Percentiles rank a stretch among this genome's conserved stretches.
Evolutionary conservation across 2,113 vertebrate genomes (phyloP).

Genomic region (Oreochromis tanganicae): DNA sequence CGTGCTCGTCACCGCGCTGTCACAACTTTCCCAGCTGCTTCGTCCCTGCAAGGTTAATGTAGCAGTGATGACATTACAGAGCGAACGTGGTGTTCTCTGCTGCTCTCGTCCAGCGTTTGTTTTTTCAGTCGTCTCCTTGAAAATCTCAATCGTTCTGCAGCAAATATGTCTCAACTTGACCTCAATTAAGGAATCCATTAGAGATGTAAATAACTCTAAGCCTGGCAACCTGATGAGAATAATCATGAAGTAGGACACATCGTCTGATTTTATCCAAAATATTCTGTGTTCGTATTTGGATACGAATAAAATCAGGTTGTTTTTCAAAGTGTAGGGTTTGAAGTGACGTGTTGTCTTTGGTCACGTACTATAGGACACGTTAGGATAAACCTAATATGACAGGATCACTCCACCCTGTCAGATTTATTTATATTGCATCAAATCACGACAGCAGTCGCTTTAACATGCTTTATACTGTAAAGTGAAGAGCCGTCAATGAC

Average conservation of each 20-base stretch:
- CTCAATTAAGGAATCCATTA: constrained; percentile 64
- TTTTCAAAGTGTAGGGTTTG: background rate
- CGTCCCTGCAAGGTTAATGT: constrained; percentile 51
- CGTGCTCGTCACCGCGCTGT: constrained; percentile 31
- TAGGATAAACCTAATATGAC: background rate
- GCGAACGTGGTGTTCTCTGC: background rate
- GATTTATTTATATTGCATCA: too few relatives aligned
- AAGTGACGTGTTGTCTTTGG: background rate
- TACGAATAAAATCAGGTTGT: background rate
- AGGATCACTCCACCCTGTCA: background rate
- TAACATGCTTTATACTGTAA: too few relatives aligned
- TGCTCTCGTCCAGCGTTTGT: background rate
- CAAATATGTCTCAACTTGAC: constrained; percentile 41
- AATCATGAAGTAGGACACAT: constrained; percentile 8
- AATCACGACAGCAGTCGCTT: too few relatives aligned
- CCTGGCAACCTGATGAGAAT: constrained; percentile 42
- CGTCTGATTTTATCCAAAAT: background rate
- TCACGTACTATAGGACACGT: background rate
- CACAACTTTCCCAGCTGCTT: constrained; percentile 23
- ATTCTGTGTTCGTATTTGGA: background rate
- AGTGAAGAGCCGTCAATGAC: too few relatives aligned
- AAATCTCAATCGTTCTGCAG: background rate
- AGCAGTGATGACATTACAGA: constrained; percentile 1
- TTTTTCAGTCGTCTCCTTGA: background rate
- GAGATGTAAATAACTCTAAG: constrained; percentile 62